phyloP scores from a whole-genome alignment of 2,113 vertebrate species.

The Ailuropoda melanoleuca region DNA sequence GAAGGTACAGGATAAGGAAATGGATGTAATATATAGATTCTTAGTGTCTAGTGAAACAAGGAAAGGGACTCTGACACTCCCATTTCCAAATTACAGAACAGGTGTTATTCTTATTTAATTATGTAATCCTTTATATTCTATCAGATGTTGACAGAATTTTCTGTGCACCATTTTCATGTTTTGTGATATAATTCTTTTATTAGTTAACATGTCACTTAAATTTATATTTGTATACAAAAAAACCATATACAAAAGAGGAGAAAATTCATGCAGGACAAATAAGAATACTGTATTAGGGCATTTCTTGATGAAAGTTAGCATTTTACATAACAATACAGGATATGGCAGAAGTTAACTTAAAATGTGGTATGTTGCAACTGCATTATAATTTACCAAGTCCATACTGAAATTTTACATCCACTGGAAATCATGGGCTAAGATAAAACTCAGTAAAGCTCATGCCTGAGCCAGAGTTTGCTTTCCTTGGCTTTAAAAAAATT shows the following conservation, averaged over 20 bases:
- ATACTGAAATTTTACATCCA: constrained; percentile 53
- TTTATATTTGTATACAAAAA: constrained; percentile 5
- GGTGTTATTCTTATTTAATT: constrained; percentile 18
- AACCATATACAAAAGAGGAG: background rate
- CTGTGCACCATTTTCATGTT: background rate
- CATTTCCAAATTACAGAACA: background rate
- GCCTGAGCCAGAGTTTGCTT: background rate
- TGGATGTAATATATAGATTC: background rate
- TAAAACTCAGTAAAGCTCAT: constrained; percentile 26
- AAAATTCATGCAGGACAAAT: constrained; percentile 41
- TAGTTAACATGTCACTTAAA: constrained; percentile 47
- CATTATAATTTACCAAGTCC: constrained; percentile 52
- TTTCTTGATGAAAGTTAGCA: constrained; percentile 43
- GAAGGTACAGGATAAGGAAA: constrained; percentile 16
- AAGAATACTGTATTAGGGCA: background rate
- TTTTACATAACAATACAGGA: constrained; percentile 57
- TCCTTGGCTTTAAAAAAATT: background rate
- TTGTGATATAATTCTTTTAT: constrained; percentile 22
- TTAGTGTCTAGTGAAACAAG: background rate
- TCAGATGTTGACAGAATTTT: background rate
- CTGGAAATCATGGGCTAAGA: constrained; percentile 35
- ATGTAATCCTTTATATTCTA: background rate
- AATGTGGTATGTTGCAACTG: background rate
- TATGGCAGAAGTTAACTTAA: constrained; percentile 57
- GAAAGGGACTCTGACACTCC: background rate